A percentile compares a stretch with the other conserved stretches of the same genome.
Evolutionary conservation across 2,888 invertebrate genomes (phyloP).

Genomic region (Barypeithes pellucidus): DNA sequence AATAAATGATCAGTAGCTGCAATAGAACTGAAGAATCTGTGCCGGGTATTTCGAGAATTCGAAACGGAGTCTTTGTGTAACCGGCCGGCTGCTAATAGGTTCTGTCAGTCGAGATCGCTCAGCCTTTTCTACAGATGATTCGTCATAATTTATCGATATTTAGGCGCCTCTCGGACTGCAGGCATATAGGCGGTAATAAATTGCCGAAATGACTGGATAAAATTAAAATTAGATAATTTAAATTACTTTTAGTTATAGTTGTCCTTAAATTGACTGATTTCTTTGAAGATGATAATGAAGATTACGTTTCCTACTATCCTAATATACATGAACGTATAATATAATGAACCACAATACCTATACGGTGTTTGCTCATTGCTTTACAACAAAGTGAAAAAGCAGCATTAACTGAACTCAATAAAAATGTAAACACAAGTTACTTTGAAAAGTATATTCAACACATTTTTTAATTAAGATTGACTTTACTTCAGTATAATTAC

Average conservation of each 20-base stretch:
- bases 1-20: slow-evolving; percentile 61
- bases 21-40: slow-evolving; percentile 56
- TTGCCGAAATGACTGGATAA: slow-evolving; percentile 47
- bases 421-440: background rate
- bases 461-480: too few relatives aligned
- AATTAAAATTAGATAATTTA: slow-evolving; percentile 50
- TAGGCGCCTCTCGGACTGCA: slow-evolving; percentile 60
- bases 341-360: too few relatives aligned
- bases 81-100: slow-evolving; percentile 65
- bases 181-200: slow-evolving; percentile 42
- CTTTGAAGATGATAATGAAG: too few relatives aligned
- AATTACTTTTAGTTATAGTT: slow-evolving; percentile 45
- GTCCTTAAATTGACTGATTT: too few relatives aligned
- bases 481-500: too few relatives aligned
- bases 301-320: too few relatives aligned
- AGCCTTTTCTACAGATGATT: slow-evolving; percentile 62
- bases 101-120: slow-evolving; percentile 65
- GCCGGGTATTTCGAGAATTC: slow-evolving; percentile 61
- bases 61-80: slow-evolving; percentile 59
- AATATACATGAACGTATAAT: too few relatives aligned
- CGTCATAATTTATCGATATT: slow-evolving; percentile 64
- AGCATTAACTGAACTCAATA: background rate
- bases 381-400: too few relatives aligned
- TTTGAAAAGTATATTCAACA: background rate
- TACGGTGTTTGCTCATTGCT: too few relatives aligned